These are phyloP conservation scores for Epinephelus coioides DNA, from an alignment of 2,797 vertebrate genomes.

Conservation along the genomic window DNA sequence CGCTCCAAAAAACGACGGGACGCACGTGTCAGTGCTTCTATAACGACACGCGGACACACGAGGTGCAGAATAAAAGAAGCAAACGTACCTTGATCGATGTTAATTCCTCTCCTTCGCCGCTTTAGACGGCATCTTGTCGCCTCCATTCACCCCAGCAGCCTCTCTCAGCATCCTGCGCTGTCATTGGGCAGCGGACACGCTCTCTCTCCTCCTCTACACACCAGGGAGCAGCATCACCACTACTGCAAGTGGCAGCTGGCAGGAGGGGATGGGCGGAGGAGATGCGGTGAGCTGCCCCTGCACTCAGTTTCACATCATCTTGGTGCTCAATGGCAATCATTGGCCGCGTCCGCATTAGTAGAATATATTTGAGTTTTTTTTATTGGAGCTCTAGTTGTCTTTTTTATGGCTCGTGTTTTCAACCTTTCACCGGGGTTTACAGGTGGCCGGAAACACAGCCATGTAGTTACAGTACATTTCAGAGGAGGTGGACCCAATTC, in stretches of 20 bases:
- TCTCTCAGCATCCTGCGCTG: constrained; percentile 85
- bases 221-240: constrained; percentile 76
- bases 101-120: constrained; percentile 79
- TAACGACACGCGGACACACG: background rate
- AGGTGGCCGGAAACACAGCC: background rate
- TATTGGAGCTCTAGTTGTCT: background rate
- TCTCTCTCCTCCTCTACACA: constrained; percentile 77
- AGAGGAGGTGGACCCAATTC: background rate
- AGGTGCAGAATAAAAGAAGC: background rate
- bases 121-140: constrained; percentile 82
- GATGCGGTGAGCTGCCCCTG: constrained; percentile 48
- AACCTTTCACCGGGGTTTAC: background rate
- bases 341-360: constrained; percentile 16
- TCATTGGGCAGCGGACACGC: constrained; percentile 84
- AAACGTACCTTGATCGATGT: constrained; percentile 80
- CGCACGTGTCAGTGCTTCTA: background rate
- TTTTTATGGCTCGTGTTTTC: background rate
- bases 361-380: background rate
- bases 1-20: constrained; percentile 26
- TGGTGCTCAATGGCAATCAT: constrained; percentile 34
- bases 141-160: constrained; percentile 83
- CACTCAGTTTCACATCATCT: constrained; percentile 42
- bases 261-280: constrained; percentile 69
- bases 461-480: background rate
- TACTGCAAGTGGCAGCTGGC: constrained; percentile 77